Base-by-base conservation (phyloP, 1,140 invertebrate species). In the Sweltsa coloradensis region DNA sequence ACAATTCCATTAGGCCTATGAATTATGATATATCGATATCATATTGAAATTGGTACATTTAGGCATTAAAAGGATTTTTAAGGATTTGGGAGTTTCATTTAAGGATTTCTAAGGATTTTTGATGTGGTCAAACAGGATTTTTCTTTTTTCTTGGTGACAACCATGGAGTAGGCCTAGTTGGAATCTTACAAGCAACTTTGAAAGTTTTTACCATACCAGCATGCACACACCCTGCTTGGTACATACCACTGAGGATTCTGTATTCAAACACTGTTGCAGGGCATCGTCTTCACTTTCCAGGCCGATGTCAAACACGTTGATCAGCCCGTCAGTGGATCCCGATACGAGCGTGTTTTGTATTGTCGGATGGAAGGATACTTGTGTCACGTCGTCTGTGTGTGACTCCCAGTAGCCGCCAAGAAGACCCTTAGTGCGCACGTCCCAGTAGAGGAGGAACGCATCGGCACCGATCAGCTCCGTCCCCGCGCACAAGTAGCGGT, bases 331-430 rank as follows among this genome's bases (percentile, higher is more conserved):
- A 0, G 78, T 76, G 18, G 85, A 83, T 0, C 85, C 85, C 1
- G 83, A 78, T 34, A 78, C 74, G 36, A 95, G 58, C 16, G 71
- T 64, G 61, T 88, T 75, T 7, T 71, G 61, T 58, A 84, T 76
- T n/a, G 53, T 65, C 29, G 79, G 70, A 70, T 91, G 82, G 64
- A 94, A 96, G 54, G 74, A 68, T 0, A 91, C 71, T 70, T 76
- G 63, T 1, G 85, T 87, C 9, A 94, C 74, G 62, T 91, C 88
- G 66, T 89, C 85, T 50, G 78, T 76, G 57, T 92, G 88, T 22
- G 80, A 83, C 56, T 92, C 81, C 77, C 81, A 85, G 61, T 92
- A 95, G 7, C 79, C 84, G 3, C 89, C 89, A 3, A 92, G 62
- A 11, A 84, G 63, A 53, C 74, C 73, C 1, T 70, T 62, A 42